Evolutionary conservation across 1,140 invertebrate species (phyloP), one percentile per base, ranked within the genome.

Genomic region (Brachionus rubens): DNA sequence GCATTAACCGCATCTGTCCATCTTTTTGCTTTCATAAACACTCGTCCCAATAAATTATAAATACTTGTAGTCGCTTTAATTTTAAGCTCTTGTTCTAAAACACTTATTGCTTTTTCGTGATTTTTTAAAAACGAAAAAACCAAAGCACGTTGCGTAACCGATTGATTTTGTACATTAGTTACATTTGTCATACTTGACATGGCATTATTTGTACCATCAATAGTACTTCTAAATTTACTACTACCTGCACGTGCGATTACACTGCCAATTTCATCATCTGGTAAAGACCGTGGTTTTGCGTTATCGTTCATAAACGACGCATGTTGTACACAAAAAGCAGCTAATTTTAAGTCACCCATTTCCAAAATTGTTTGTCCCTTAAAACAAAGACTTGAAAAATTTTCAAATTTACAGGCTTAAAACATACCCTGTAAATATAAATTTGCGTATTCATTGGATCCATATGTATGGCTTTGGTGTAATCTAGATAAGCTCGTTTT

Each of bases 71-170:
- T 77, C 1, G 83, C 81, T 76, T 82, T 82, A 3, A 78, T 70
- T 47, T 79, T 65, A 0, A 81, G 79, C 7, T 82, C 83, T 46
- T 77, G 36, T 21, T 77, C 50, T 14, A 85, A 77, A 0, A 82
- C 83, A 26, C 81, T 81, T 47, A 84, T 82, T 30, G 84, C 84
- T 81, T 83, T 75, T 3, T 81, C 80, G 78, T 84, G 83, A 77
- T 85, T 83, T 68, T 84, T 83, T 3, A 85, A 79, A 82, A 85
- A 85, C 12, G 82, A 81, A 75, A 83, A 82, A 3, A 85, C 83
- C 7, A 84, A 79, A 43, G 83, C 84, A 76, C 83, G 81, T 77
- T 85, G 83, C 36, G 82, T 83, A 0, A 83, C 80, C 30, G 78
- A 79, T 54, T 81, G 80, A 68, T 80, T 82, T 46, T 82, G 77